phyloP scores from a whole-genome alignment of 2,113 vertebrate genomes.

The Cygnus atratus region DNA sequence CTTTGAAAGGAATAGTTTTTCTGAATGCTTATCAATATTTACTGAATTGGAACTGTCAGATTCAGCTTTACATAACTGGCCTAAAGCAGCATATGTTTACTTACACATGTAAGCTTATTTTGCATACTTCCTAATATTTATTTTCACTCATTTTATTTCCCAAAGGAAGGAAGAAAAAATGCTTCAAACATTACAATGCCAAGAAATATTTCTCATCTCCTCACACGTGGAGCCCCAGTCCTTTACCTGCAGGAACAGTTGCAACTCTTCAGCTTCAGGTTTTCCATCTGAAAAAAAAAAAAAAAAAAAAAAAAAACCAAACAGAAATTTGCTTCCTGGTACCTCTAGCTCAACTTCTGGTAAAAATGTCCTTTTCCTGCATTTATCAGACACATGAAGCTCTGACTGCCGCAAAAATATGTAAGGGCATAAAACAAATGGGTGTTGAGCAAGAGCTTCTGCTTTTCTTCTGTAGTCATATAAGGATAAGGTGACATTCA shows the following conservation, averaged over 20 bases:
- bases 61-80: neutral
- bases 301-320: neutral
- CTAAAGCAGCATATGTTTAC: neutral
- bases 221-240: accelerated
- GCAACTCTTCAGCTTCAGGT: neutral
- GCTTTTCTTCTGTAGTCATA: conserved; percentile 28
- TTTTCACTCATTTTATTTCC: neutral
- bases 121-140: neutral
- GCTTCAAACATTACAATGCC: neutral
- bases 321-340: neutral
- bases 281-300: neutral
- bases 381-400: neutral
- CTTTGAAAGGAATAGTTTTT: neutral
- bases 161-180: neutral
- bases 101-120: neutral
- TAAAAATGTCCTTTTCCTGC: conserved; percentile 9
- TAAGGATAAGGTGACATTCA: conserved; percentile 58
- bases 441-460: conserved; percentile 54
- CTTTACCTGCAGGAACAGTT: neutral
- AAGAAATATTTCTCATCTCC: neutral
- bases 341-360: conserved; percentile 17
- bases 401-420: conserved; percentile 31
- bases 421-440: conserved; percentile 60
- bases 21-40: neutral
- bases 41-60: neutral